These are phyloP conservation scores for Laspeyria flexula DNA, from an alignment of 2,888 invertebrate genomes.

Conservation along the genomic window DNA sequence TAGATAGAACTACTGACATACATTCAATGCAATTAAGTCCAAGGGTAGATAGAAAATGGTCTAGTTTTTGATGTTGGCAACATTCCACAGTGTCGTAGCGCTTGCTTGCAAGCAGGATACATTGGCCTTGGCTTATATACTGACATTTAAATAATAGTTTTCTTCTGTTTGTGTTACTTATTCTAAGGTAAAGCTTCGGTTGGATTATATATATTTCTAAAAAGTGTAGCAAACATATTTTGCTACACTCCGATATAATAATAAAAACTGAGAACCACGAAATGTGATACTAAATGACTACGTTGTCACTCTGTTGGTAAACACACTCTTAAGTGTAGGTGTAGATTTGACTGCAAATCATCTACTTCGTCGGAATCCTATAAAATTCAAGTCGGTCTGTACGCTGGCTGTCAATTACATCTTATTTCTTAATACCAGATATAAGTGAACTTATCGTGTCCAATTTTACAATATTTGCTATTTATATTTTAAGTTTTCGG, in stretches of 20 bases:
- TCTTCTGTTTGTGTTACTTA: background rate
- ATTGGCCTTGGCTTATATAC: slow-evolving; percentile 1
- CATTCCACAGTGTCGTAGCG: slow-evolving; percentile 22
- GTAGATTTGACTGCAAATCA: no score
- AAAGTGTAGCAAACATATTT: no score
- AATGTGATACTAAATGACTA: no score
- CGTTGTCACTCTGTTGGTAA: background rate
- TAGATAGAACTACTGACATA: background rate
- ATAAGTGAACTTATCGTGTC: background rate
- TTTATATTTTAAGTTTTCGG: background rate
- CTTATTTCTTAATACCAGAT: background rate
- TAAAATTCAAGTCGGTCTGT: no score
- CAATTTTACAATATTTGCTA: background rate
- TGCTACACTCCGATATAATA: no score
- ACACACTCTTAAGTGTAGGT: no score
- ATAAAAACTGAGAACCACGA: no score
- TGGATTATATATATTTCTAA: no score
- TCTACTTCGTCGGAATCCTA: no score
- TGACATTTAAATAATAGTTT: background rate
- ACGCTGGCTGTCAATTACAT: no score
- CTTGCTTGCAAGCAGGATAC: slow-evolving; percentile 5
- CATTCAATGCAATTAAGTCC: slow-evolving; percentile 7
- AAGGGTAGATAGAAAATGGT: slow-evolving; percentile 6
- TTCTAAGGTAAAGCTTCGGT: no score
- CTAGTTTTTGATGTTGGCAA: slow-evolving; percentile 23